Evolutionary conservation across 2,113 vertebrate genomes (phyloP).

Genomic region (Tachycineta bicolor): DNA sequence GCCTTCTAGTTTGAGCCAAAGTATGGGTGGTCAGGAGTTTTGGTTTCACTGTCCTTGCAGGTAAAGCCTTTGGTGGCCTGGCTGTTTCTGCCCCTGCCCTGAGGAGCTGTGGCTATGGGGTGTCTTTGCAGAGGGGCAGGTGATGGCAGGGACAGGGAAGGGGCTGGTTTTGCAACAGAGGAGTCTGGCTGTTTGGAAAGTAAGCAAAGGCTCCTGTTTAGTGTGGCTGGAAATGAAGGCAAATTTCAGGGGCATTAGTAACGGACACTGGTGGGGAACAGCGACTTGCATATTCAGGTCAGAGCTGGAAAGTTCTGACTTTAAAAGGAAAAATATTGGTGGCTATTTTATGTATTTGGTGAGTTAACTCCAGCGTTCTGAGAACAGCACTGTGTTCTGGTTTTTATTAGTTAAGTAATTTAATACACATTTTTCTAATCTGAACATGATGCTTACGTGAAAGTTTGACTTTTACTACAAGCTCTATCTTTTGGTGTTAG

Average conservation of each 20-base stretch:
- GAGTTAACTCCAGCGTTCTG: not conserved
- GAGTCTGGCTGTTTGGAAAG: not conserved
- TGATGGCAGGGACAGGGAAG: not conserved
- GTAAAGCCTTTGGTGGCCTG: not conserved
- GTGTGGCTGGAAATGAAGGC: not conserved
- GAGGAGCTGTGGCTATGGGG: not conserved
- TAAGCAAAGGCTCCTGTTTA: not conserved
- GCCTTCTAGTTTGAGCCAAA: not conserved
- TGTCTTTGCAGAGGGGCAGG: not conserved
- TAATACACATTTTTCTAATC: not conserved
- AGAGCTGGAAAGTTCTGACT: not conserved
- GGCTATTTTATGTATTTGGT: not conserved
- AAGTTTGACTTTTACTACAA: not conserved
- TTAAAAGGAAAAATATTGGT: not conserved
- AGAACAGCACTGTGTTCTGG: not conserved
- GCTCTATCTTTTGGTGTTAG: not conserved
- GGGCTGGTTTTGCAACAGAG: not conserved
- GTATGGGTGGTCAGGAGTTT: not conserved
- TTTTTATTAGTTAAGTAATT: not conserved
- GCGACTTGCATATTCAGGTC: not conserved
- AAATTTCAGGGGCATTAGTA: not conserved
- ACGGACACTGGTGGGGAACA: not conserved
- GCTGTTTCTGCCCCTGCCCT: not conserved
- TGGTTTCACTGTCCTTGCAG: not conserved
- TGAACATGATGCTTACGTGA: not conserved